These are phyloP conservation scores for Peromyscus leucopus DNA, from an alignment of 2,113 vertebrate genomes.

Conservation along the genomic window DNA sequence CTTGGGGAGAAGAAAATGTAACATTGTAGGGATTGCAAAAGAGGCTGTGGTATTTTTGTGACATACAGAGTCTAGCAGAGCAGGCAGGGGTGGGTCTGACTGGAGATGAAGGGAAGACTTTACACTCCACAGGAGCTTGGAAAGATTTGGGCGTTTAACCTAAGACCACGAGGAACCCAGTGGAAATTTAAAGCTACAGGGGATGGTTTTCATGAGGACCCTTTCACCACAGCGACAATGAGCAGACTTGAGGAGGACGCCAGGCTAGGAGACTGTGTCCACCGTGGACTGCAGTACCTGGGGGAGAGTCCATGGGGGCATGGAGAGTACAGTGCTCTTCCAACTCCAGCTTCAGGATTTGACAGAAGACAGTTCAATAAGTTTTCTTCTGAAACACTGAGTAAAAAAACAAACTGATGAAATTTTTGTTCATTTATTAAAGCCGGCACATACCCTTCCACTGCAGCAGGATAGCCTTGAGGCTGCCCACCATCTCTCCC, in stretches of 20 bases:
- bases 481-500: background rate
- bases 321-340: background rate
- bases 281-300: no score
- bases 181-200: background rate
- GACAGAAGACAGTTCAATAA: background rate
- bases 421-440: background rate
- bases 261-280: background rate
- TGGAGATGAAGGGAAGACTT: background rate
- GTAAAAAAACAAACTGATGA: background rate
- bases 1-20: background rate
- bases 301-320: background rate
- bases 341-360: background rate
- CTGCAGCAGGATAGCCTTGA: background rate
- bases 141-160: background rate
- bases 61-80: background rate
- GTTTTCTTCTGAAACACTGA: background rate
- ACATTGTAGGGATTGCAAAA: background rate
- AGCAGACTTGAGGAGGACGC: background rate
- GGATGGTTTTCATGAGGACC: background rate
- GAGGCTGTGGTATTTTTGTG: background rate
- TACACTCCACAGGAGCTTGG: background rate
- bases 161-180: background rate
- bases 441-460: background rate
- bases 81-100: background rate
- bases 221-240: background rate